Evolutionary conservation across 2,113 vertebrate species (phyloP), one percentile per base, ranked within the genome.

Genomic region (Pongo abelii): DNA sequence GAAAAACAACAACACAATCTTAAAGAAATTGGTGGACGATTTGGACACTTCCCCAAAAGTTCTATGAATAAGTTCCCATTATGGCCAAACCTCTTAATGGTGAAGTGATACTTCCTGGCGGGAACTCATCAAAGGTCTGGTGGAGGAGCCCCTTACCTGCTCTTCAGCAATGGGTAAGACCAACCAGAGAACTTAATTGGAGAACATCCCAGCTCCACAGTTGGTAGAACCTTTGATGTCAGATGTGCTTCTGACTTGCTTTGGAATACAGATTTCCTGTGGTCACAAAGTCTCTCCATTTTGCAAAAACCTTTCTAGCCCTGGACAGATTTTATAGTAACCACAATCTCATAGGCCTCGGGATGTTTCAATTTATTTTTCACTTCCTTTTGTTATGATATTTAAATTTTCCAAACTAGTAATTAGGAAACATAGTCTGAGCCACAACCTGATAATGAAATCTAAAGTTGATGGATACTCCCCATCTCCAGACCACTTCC

Each of bases 391-490:
- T 86, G n/a, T 79, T 79, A 78, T 11, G 1, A 38, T 35, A 23
- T 50, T 70, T 69, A 59, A 72, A 79, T 46, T 90, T 94, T 95
- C 80, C 59, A 61, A 94, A 22, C 52, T 77, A 87, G 70, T 95
- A 59, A 95, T 83, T 75, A 80, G 46, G 78, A 93, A 85, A 77
- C 61, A 83, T 25, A 32, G 13, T 84, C 32, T 80, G 55, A 95
- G 52, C 72, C 14, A 50, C 40, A 92, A 67, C 10, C 32, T 86
- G 48, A 25, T 48, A 87, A 48, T 67, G 59, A 92, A 43, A 94
- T 5, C 35, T 67, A 89, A 78, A 74, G 35, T 75, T 79, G 0
- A 69, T n/a, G 70, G 69, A 70, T 20, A 35, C 59, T 46, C 50
- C 13, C 55, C 43, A 59, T 75, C 23, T 88, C 50, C 20, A 89